Base-by-base conservation (phyloP, 2,113 vertebrate species). In the Cinclus cinclus region DNA sequence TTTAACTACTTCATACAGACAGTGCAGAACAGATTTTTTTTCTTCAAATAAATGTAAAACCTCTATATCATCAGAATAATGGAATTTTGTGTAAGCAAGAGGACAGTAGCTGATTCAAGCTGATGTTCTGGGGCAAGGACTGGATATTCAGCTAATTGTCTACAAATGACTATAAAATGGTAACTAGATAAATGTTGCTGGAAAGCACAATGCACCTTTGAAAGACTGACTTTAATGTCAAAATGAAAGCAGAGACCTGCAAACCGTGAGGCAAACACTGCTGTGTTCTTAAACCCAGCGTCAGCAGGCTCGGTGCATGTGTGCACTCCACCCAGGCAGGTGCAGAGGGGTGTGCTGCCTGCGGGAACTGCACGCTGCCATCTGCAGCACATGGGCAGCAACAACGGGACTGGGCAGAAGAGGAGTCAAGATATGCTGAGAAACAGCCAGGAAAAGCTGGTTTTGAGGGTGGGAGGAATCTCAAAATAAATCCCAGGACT, bases 1-100 rank as follows among this genome's bases (percentile, higher is more conserved):
- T 87, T 83, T 56, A 82, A 77, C 67, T 97, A 35, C 62, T 78
- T 88, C 68, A 47, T 25, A 15, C 55, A 74, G 47, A 69, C 42
- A 63, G 60, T 41, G 21, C 5, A 75, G 60, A 33, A 64, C 14
- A 87, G 47, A 56, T 13, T 17, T 46, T 13, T n/a, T 30, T 5
- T 0, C 3, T 9, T 13, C 3, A 30, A 64, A 62, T 11, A 60
- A 71, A 44, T 59, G 2, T 25, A 67, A 55, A 53, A 44, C 13
- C 37, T 87, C 42, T 77, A 2, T 68, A 68, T 47, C 35, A 68
- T 71, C 20, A 78, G n/a, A 94, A 78, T 52, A 86, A 91, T 76
- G 31, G 49, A 67, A 49, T 76, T 87, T 68, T 58, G 5, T 62
- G 44, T 68, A 53, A 89, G 71, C 10, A 31, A 63, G 47, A 67